phyloP scores from a whole-genome alignment of 2,888 invertebrate species.

The Tyria jacobaeae region DNA sequence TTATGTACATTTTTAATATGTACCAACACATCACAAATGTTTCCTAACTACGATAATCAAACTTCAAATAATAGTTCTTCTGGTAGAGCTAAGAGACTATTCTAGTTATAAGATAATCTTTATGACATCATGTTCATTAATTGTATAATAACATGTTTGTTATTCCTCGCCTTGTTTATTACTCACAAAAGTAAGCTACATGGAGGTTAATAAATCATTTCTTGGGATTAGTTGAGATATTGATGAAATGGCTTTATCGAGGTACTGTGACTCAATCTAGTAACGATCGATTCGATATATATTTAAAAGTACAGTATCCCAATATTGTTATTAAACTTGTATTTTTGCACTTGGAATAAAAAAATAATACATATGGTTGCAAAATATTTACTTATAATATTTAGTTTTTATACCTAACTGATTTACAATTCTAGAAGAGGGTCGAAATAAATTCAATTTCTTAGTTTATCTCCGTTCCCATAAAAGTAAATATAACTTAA shows the following conservation, averaged over 20 bases:
- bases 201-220: conserved; percentile 41
- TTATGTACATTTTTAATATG: too few relatives aligned
- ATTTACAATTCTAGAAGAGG: not conserved
- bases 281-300: not conserved
- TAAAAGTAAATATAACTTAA: too few relatives aligned
- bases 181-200: conserved; percentile 22
- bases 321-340: not conserved
- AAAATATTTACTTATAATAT: too few relatives aligned
- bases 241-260: conserved; percentile 43
- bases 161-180: conserved; percentile 6
- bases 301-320: not conserved
- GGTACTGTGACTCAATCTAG: conserved; percentile 37
- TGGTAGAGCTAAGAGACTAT: not conserved
- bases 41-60: not conserved
- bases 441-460: too few relatives aligned
- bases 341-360: too few relatives aligned
- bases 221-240: conserved; percentile 46
- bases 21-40: too few relatives aligned
- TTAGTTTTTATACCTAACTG: not conserved
- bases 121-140: conserved; percentile 8
- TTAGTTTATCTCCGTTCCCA: too few relatives aligned
- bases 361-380: not conserved
- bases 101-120: not conserved
- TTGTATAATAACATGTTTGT: conserved; percentile 24
- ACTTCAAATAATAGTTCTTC: not conserved